Evolutionary conservation across 2,888 invertebrate genomes (phyloP).

Genomic region (Macropis europaea): DNA sequence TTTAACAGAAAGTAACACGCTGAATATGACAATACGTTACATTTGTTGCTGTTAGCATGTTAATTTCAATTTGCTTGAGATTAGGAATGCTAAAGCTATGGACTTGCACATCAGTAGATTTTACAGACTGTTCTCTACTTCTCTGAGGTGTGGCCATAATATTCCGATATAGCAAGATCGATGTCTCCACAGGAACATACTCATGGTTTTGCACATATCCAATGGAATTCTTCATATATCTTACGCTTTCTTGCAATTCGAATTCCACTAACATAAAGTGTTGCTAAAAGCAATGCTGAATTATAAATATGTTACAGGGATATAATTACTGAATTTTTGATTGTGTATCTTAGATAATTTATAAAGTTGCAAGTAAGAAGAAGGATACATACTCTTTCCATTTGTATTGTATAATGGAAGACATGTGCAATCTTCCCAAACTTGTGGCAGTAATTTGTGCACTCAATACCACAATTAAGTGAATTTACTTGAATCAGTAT

Average conservation of each 20-base stretch:
- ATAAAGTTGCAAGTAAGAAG: background rate
- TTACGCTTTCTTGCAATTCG: constrained; percentile 81
- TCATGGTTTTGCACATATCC: constrained; percentile 82
- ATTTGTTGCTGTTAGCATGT: constrained; percentile 78
- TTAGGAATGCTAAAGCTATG: background rate
- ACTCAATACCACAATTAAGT: constrained; percentile 84
- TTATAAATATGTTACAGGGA: background rate
- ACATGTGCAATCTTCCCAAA: constrained; percentile 85
- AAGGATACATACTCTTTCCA: constrained; percentile 75
- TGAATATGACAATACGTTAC: constrained; percentile 8
- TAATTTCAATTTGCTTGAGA: fast-evolving
- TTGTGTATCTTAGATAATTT: background rate
- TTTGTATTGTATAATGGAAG: constrained; percentile 83
- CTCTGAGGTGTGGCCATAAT: constrained; percentile 17
- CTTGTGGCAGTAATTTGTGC: constrained; percentile 86
- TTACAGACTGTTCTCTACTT: constrained; percentile 16
- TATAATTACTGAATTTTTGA: background rate
- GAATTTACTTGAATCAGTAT: constrained; percentile 89
- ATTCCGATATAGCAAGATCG: constrained; percentile 88
- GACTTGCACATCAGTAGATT: background rate
- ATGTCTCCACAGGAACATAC: constrained; percentile 85
- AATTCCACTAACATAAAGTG: constrained; percentile 90
- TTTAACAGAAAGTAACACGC: background rate
- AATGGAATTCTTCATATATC: constrained; percentile 82
- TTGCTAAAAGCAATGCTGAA: constrained; percentile 73